Evolutionary conservation across 2,113 vertebrate species (phyloP), one percentile per base, ranked within the genome.

Genomic region (Oryzias curvinotus): DNA sequence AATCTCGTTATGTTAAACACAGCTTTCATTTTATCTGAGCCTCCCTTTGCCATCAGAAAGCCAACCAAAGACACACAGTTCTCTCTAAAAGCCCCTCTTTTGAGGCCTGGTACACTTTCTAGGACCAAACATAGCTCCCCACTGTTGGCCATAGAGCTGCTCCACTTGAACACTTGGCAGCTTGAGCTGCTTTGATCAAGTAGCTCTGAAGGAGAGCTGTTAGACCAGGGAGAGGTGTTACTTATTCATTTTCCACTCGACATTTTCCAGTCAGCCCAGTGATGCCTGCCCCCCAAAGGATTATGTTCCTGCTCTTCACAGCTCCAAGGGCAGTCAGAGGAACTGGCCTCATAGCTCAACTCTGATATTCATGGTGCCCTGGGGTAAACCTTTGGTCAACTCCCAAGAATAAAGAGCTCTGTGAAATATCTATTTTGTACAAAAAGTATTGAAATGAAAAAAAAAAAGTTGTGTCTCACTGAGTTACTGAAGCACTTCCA

Each of bases 201-300:
- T 56, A 28, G 18, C 21, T 15, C 55, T 46, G 72, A 73, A 71
- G 75, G 76, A 68, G 72, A 55, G 59, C 62, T 47, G 71, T 4
- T 52, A 54, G 28, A 76, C 69, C 50, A 70, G 55, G 57, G 59
- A 41, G 45, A 41, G 71, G 45, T 59, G 53, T 25, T 62, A 55
- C 54, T 48, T 53, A 59, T 78, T 68, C 41, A 30, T 65, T 68
- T 44, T 50, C 57, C 64, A 42, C 68, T 68, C 51, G 43, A 4
- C 18, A n/a, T 57, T 46, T 43, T 47, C 63, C 66, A 65, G 52
- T 52, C 68, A 52, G 46, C 63, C 23, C 57, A 6, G 18, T 28
- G 62, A 65, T 43, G 55, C n/a, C 52, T 43, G 45, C 10, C 36
- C 52, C 54, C 57, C 16, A 1, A 3, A 36, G 36, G 36, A 36